A percentile compares a stretch with the other conserved stretches of the same genome.
Evolutionary conservation across 2,888 invertebrate genomes (phyloP).

Genomic region (Eilema sororculum): DNA sequence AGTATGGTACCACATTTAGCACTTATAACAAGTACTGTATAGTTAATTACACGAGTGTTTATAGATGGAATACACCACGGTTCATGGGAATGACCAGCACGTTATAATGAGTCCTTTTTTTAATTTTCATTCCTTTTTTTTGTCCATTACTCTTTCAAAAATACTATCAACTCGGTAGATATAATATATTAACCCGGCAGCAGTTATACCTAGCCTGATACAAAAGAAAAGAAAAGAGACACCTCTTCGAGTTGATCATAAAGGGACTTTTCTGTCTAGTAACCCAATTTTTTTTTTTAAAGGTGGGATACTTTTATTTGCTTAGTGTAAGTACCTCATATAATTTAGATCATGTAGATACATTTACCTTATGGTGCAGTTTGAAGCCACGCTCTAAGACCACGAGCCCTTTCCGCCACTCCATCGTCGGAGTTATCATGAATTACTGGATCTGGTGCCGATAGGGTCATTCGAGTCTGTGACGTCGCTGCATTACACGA

Average conservation of each 20-base stretch:
- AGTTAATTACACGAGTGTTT: constrained; percentile 9
- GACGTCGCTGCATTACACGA: no score
- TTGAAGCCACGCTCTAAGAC: constrained; percentile 81
- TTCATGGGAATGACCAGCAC: not conserved
- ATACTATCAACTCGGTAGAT: no score
- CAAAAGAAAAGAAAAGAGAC: no score
- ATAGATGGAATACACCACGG: constrained; percentile 2
- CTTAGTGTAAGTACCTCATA: no score
- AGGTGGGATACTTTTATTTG: not conserved
- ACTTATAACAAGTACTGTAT: not conserved
- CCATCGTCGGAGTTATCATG: constrained; percentile 74
- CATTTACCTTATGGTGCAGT: constrained; percentile 67
- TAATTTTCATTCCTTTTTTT: not conserved
- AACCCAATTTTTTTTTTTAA: no score
- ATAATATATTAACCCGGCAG: no score
- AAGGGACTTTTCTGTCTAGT: not conserved
- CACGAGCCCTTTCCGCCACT: constrained; percentile 75
- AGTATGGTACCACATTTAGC: constrained; percentile 7
- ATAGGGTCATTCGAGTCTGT: no score
- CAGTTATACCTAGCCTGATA: no score
- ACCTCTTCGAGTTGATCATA: no score
- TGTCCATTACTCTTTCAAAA: no score
- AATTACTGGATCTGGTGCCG: constrained; percentile 72
- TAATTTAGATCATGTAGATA: no score
- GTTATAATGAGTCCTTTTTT: not conserved